phyloP scores from a whole-genome alignment of 2,888 invertebrate genomes.

The Dryadula phaetusa region DNA sequence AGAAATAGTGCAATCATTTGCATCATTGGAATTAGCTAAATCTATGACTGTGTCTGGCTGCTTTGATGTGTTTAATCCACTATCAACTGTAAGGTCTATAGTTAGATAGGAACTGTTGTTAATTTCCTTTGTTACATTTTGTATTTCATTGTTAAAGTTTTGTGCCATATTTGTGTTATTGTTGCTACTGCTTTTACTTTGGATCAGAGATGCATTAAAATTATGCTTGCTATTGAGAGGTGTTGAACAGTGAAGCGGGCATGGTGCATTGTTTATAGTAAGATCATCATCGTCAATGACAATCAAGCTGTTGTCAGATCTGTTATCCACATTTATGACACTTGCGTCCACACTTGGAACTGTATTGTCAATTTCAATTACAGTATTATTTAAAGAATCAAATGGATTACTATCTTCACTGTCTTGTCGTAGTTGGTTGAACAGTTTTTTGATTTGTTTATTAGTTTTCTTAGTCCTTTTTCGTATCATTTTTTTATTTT shows the following conservation, averaged over 20 bases:
- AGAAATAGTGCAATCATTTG: constrained; percentile 58
- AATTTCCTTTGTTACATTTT: constrained; percentile 61
- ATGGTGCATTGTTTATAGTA: constrained; percentile 41
- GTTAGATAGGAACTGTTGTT: constrained; percentile 66
- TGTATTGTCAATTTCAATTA: constrained; percentile 51
- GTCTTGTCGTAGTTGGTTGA: constrained; percentile 51
- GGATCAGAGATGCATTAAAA: constrained; percentile 18
- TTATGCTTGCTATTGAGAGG: constrained; percentile 51
- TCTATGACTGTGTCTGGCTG: constrained; percentile 57
- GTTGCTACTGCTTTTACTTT: constrained; percentile 38
- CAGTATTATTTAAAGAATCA: constrained; percentile 43
- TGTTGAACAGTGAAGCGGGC: constrained; percentile 61
- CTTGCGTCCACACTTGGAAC: constrained; percentile 23
- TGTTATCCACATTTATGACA: constrained; percentile 33
- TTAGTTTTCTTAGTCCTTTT: constrained; percentile 47
- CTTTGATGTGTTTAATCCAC: constrained; percentile 39
- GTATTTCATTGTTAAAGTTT: constrained; percentile 51
- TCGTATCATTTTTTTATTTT: constrained; percentile 51
- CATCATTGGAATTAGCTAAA: constrained; percentile 56
- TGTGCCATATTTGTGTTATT: constrained; percentile 44
- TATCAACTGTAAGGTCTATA: constrained; percentile 67
- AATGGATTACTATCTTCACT: constrained; percentile 38
- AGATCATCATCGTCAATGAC: constrained; percentile 56
- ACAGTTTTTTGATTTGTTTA: constrained; percentile 53
- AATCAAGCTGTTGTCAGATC: constrained; percentile 46